Evolutionary conservation across 2,797 vertebrate genomes (phyloP), one percentile per base, ranked within the genome.

Genomic region (Gadopsis bispinosus): DNA sequence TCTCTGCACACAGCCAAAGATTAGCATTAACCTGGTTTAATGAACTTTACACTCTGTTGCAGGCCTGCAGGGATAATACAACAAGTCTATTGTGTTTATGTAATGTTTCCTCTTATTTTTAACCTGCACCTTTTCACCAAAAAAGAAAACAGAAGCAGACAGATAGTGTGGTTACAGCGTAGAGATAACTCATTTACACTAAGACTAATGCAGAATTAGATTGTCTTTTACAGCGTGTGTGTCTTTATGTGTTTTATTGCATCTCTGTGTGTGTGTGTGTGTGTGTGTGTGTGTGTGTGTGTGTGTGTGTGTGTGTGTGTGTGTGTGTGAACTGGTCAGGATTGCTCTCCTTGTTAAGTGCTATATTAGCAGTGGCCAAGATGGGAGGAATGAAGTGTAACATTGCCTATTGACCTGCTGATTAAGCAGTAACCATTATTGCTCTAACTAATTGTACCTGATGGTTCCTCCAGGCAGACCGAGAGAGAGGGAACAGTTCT

Each of bases 41-140:
- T 94, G 87, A 95, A 94, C 92, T 93, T 92, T 92, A 92, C 90
- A 93, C 92, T 91, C 88, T 93, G 88, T 94, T 94, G 92, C 85
- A 88, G 83, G 89, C 82, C 93, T 89, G 66, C 54, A 88, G 89
- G 93, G 85, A 51, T 81, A 84, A 78, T 79, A 88, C 88, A 93
- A 92, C 86, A 90, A 91, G 91, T 92, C 75, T 85, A 77, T 73
- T 89, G 66, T 73, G 65, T 89, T 91, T 86, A 85, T 80, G 84
- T 87, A 88, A 91, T 79, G 12, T 69, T 87, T 86, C 68, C 72
- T 73, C 45, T 80, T 69, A 68, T 82, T 85, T 83, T 84, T 75
- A 73, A 74, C 60, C 66, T 67, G 70, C 72, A 79, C 69, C 35
- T 87, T 79, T 76, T 65, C 47, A 58, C 29, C 1, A 5, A 73